Base-by-base conservation (phyloP, 1,140 invertebrate genomes). In the Hyles vespertilio region DNA sequence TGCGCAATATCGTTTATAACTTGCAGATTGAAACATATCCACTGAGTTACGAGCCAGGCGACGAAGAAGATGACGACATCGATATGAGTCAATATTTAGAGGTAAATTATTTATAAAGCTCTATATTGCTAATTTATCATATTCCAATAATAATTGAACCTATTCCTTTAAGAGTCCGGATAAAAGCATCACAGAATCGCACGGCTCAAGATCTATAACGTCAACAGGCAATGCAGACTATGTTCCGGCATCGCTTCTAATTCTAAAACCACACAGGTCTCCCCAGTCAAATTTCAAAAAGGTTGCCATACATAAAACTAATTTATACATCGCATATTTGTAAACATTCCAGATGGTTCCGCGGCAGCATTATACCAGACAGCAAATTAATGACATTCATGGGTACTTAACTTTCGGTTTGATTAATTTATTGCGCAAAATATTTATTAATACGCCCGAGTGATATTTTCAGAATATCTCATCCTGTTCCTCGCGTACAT, bases 211-310 rank as follows among this genome's bases (percentile, higher is more conserved):
- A 63, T 87, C 84, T 6, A 71, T 80, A 32, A 72, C 76, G 5
- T 84, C 81, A 5, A 61, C 67, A 3, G 68, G 67, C 5, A 78
- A 81, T 49, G 50, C 60, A 0, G 71, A 84, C 50, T 87, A 84
- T 43, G 70, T 70, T 44, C 61, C 74, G n/a, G 80, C 80, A 3
- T 50, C 69, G 12, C 58, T 70, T 44, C 61, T 87, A 49, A 43
- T 79, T 57, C 73, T 87, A 32, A 72, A 77, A 56, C 81, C 83
- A 3, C 83, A 88, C 53, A 78, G 72, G 83, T 86, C n/a, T 55
- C 54, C 33, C 48, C n/a, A 32, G 3, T 45, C 32, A 5, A 0
- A 12, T 58, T 62, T 33, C 11, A 44, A 11, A 5, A 11, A 22
- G n/a, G 46, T 48, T 48, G 46, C n/a, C n/a, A 10, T 48, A 5